Evolutionary conservation across 1,140 invertebrate genomes (phyloP), one percentile per base, ranked within the genome.

Genomic region (Dendroctonus ponderosae): DNA sequence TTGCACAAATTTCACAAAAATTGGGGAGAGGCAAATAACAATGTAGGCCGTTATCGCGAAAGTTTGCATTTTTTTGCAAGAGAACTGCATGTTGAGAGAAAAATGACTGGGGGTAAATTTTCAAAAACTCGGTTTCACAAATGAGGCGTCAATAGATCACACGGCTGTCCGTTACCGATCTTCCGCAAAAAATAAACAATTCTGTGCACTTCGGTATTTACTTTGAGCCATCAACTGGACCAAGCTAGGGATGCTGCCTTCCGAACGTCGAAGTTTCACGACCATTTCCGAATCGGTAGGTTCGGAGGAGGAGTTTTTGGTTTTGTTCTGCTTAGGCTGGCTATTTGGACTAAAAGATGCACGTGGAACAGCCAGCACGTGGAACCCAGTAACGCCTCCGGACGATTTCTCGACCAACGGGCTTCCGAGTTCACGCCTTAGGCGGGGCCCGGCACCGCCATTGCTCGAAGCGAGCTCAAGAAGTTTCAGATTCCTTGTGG

Each of bases 161-260:
- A 40, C 56, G 43, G 57, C 49, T 59, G 65, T 61, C 57, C 65
- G 58, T 51, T 54, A 61, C 50, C 65, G 58, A 67, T 61, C 65
- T 61, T 67, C 65, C 71, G 74, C 74, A 78, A 78, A 78, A 78
- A 78, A 78, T 78, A 77, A 78, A 78, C 77, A 78, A 78, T 77
- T 75, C 61, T 68, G 61, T 67, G 72, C 75, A 75, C 74, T 75
- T 71, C 70, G 70, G 73, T 78, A 76, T 77, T 78, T 77, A 77
- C 75, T 77, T 72, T 71, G 69, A 65, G 46, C 52, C 53, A 51
- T 50, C 71, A 71, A 67, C 69, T 70, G 70, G 73, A 70, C 69
- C 71, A 70, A 74, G 74, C 72, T 72, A 74, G 76, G 73, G 74
- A 72, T 76, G 71, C 74, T 64, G 68, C 58, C 59, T 26, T 57